Evolutionary conservation across 2,888 invertebrate genomes (phyloP).

Genomic region (Philonicus albiceps): DNA sequence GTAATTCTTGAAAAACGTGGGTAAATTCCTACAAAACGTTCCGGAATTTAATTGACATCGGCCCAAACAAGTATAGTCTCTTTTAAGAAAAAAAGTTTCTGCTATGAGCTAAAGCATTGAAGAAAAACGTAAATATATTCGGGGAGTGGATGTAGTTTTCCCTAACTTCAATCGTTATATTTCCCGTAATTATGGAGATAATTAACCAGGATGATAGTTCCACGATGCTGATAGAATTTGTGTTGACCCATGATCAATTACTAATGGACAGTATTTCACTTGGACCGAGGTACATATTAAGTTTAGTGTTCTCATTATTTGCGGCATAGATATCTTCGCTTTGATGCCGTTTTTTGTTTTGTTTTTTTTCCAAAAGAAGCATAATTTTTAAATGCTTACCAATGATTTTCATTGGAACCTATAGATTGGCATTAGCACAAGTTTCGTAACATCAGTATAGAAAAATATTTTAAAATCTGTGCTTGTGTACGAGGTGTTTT

Average conservation of each 20-base stretch:
- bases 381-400: no score
- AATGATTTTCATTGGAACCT: no score
- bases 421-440: no score
- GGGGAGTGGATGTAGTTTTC: neutral
- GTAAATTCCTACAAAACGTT: neutral
- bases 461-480: no score
- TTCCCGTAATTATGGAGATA: neutral
- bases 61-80: neutral
- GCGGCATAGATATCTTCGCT: no score
- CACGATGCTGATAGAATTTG: neutral
- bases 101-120: neutral
- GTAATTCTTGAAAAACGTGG: neutral
- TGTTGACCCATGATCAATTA: neutral
- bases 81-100: neutral
- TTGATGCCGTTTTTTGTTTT: no score
- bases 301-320: no score
- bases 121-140: neutral
- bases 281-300: no score
- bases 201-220: neutral
- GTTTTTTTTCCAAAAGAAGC: no score
- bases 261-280: neutral
- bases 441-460: no score
- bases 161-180: neutral
- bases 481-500: no score
- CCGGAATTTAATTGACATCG: conserved; percentile 15